phyloP scores from a whole-genome alignment of 2,888 invertebrate genomes.

The Nemurella pictetii region DNA sequence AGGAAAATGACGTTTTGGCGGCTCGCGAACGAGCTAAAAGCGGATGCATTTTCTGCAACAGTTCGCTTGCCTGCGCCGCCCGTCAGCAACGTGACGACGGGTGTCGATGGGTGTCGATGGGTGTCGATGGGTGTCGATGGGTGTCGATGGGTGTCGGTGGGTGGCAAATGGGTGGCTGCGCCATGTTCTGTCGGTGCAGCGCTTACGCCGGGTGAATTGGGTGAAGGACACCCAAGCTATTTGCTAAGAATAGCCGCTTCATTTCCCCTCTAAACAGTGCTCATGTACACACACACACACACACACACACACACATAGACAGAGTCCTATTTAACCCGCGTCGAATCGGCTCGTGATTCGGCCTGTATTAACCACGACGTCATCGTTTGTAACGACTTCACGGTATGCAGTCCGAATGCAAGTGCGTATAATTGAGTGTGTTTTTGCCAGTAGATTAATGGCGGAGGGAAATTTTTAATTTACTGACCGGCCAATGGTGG shows the following conservation, averaged over 20 bases:
- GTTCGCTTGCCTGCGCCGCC: neutral
- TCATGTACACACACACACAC: neutral
- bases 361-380: neutral
- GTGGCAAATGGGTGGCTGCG: neutral
- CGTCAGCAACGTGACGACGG: conserved; percentile 10
- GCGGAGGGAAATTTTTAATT: neutral
- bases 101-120: too few species aligned
- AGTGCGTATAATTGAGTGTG: neutral
- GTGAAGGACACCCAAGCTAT: conserved; percentile 27
- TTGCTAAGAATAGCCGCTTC: conserved; percentile 29
- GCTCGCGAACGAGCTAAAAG: too few species aligned
- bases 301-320: neutral
- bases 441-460: neutral
- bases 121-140: too few species aligned
- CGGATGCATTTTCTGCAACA: neutral
- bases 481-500: too few species aligned
- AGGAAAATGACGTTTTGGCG: neutral
- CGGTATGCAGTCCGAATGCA: neutral
- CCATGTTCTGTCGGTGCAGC: too few species aligned
- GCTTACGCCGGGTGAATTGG: conserved; percentile 9
- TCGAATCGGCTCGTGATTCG: neutral
- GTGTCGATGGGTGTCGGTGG: too few species aligned
- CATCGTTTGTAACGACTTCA: neutral
- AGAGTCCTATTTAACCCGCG: neutral
- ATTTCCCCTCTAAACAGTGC: neutral